A percentile compares a stretch with the other conserved stretches of the same genome.
These are phyloP conservation scores for Polyommatus icarus DNA, from an alignment of 2,888 invertebrate species.

Conservation along the genomic window DNA sequence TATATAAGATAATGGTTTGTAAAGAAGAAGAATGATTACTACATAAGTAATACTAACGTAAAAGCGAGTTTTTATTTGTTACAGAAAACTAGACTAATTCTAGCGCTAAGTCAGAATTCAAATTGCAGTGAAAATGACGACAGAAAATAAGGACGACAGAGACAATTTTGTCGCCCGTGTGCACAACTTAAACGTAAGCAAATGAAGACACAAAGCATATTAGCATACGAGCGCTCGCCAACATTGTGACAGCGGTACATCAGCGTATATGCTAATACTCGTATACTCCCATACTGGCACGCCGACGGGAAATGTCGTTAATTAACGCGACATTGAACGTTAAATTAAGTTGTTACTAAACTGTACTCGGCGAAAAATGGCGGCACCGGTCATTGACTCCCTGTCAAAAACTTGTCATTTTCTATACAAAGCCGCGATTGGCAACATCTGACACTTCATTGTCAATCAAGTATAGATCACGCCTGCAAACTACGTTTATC, in stretches of 20 bases:
- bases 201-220: not conserved
- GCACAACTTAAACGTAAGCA: not conserved
- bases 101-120: not conserved
- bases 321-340: not conserved
- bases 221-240: constrained; percentile 14
- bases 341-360: not conserved
- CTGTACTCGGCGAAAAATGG: too few species aligned
- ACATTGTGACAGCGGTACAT: constrained; percentile 4
- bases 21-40: too few species aligned
- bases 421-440: too few species aligned
- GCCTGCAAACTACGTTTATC: too few species aligned
- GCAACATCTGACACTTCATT: too few species aligned
- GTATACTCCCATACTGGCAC: not conserved
- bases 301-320: not conserved
- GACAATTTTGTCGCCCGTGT: not conserved
- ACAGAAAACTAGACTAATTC: not conserved
- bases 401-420: too few species aligned
- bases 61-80: not conserved
- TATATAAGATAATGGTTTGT: too few species aligned
- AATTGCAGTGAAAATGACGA: not conserved
- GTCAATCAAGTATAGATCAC: too few species aligned
- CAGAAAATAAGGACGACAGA: not conserved
- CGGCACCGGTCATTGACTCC: too few species aligned
- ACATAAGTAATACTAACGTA: too few species aligned
- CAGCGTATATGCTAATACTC: constrained; percentile 8